phyloP scores from a whole-genome alignment of 2,888 invertebrate species.

The Platycheirus rosarum region DNA sequence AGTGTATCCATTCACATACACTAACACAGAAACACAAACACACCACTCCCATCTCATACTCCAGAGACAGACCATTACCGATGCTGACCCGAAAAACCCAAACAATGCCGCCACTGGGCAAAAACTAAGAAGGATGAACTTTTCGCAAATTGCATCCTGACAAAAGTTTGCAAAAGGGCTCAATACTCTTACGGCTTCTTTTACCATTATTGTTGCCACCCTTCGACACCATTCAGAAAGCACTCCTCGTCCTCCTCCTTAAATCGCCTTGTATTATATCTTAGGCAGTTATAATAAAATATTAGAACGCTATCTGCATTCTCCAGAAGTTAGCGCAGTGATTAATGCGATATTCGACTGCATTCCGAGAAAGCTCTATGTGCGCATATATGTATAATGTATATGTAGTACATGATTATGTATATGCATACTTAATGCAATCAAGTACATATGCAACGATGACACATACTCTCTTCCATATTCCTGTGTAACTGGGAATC shows the following conservation, averaged over 20 bases:
- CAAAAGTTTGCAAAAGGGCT: slow-evolving; percentile 61
- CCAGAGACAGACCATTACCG: slow-evolving; percentile 52
- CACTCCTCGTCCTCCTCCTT: neutral
- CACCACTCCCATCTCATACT: slow-evolving; percentile 15
- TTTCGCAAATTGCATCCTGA: slow-evolving; percentile 67
- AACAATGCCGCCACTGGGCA: slow-evolving; percentile 60
- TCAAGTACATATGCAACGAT: slow-evolving; percentile 43
- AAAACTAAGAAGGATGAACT: slow-evolving; percentile 67
- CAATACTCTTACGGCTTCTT: slow-evolving; percentile 53
- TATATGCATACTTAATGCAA: slow-evolving; percentile 32
- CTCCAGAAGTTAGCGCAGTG: slow-evolving; percentile 72
- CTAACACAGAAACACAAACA: neutral
- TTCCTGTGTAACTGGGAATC: slow-evolving; percentile 58
- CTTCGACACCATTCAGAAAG: neutral
- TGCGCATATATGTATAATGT: slow-evolving; percentile 29
- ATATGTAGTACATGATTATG: slow-evolving; percentile 2
- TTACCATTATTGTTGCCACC: slow-evolving; percentile 18
- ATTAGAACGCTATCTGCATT: slow-evolving; percentile 73
- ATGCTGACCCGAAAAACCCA: slow-evolving; percentile 70
- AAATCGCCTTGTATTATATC: slow-evolving; percentile 52
- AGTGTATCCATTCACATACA: slow-evolving; percentile 32
- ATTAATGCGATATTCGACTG: slow-evolving; percentile 71
- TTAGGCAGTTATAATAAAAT: slow-evolving; percentile 73
- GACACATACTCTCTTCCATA: slow-evolving; percentile 39
- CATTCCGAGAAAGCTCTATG: slow-evolving; percentile 60